phyloP scores from a whole-genome alignment of 2,888 invertebrate genomes.

The Pemphredon lugubris region DNA sequence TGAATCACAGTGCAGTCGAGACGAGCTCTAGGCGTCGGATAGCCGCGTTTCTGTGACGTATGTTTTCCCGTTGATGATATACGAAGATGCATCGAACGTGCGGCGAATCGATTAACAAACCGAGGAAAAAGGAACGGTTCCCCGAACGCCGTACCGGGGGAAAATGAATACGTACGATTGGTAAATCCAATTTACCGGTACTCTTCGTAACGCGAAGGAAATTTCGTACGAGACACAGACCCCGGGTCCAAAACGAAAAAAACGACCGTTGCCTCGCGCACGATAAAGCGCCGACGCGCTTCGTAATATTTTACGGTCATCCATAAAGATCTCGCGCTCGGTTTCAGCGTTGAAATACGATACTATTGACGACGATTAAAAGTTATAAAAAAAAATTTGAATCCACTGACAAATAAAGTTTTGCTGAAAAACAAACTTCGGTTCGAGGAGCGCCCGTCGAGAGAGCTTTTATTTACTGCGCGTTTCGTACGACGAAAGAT shows the following conservation, averaged over 20 bases:
- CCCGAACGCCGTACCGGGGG: no score
- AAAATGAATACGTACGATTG: no score
- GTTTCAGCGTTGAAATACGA: not conserved
- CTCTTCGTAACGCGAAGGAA: no score
- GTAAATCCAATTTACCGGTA: no score
- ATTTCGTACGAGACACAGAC: no score
- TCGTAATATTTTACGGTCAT: not conserved
- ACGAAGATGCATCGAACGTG: not conserved
- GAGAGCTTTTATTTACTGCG: constrained; percentile 13
- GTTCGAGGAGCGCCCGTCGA: constrained; percentile 1
- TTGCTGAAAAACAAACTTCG: not conserved
- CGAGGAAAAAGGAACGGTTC: no score
- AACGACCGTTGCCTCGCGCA: no score
- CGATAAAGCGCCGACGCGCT: no score
- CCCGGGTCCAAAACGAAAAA: no score
- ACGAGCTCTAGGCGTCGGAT: not conserved
- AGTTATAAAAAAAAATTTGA: constrained; percentile 3
- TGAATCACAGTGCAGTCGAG: not conserved
- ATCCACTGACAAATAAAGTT: constrained; percentile 8
- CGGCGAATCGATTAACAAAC: no score
- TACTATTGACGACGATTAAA: not conserved
- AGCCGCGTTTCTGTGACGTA: not conserved
- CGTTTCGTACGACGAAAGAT: constrained; percentile 19
- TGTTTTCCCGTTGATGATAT: not conserved
- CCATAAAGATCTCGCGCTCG: not conserved